Percentiles rank a stretch among this genome's conserved stretches.
Conservation (phyloP, 2,797 vertebrate species). For the Lutjanus argentimaculatus region DNA sequence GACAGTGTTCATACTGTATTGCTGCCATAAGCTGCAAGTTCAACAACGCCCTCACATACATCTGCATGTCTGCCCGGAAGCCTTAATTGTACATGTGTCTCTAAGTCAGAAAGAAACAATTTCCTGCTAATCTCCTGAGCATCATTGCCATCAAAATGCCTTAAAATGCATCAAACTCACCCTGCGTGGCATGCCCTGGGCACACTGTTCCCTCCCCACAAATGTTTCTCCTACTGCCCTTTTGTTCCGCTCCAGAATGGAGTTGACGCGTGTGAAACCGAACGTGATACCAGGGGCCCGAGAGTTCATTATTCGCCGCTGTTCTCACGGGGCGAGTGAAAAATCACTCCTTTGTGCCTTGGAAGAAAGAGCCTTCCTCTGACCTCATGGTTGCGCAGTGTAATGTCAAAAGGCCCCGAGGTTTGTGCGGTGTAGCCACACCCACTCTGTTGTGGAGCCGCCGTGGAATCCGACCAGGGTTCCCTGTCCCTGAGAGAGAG, state of each 20-base stretch:
- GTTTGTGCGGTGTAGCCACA: slow-evolving; percentile 77
- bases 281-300: slow-evolving; percentile 74
- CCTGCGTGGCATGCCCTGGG: slow-evolving; percentile 53
- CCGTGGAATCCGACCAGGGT: slow-evolving; percentile 59
- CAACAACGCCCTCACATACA: background rate
- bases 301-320: slow-evolving; percentile 79
- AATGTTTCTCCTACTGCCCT: slow-evolving; percentile 76
- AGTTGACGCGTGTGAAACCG: slow-evolving; percentile 80
- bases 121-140: slow-evolving; percentile 9
- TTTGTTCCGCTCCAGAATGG: slow-evolving; percentile 82
- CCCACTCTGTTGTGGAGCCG: slow-evolving; percentile 76
- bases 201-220: slow-evolving; percentile 69
- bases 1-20: background rate
- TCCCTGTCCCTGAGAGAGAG: slow-evolving; percentile 45
- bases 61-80: background rate
- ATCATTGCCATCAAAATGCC: slow-evolving; percentile 42
- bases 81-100: slow-evolving; percentile 1
- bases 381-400: slow-evolving; percentile 80
- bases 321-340: slow-evolving; percentile 81
- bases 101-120: slow-evolving; percentile 11
- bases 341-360: slow-evolving; percentile 79
- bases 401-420: slow-evolving; percentile 80
- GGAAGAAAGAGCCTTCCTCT: slow-evolving; percentile 81
- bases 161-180: slow-evolving; percentile 45
- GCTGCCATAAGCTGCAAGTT: background rate